These are phyloP conservation scores for Lutjanus erythropterus DNA, from an alignment of 2,113 vertebrate genomes.

Conservation along the genomic window DNA sequence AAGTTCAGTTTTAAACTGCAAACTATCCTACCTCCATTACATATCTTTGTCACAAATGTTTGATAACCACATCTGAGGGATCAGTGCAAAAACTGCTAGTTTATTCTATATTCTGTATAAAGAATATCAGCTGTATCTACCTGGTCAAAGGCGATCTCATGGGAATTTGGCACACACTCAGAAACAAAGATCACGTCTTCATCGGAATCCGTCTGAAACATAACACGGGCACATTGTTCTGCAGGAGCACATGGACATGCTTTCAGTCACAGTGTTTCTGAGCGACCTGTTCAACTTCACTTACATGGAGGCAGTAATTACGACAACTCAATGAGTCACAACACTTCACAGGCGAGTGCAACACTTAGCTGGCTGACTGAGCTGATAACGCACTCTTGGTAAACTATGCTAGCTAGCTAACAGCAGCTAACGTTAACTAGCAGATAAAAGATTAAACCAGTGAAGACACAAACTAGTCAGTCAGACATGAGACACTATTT, in stretches of 20 bases:
- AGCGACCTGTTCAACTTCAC: too few relatives aligned
- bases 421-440: neutral
- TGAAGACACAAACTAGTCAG: neutral
- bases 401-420: constrained; percentile 15
- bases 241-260: too few relatives aligned
- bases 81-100: too few relatives aligned
- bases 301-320: too few relatives aligned
- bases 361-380: neutral
- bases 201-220: constrained; percentile 60
- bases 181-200: constrained; percentile 67
- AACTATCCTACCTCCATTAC: too few relatives aligned
- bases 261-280: too few relatives aligned
- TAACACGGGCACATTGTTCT: neutral
- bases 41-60: too few relatives aligned
- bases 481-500: fast-evolving
- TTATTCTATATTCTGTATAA: too few relatives aligned
- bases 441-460: neutral
- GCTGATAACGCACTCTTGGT: neutral
- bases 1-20: too few relatives aligned
- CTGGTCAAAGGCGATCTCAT: constrained; percentile 35
- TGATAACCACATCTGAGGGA: too few relatives aligned
- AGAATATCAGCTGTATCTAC: too few relatives aligned
- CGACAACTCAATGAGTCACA: neutral
- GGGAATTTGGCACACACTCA: neutral
- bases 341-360: neutral